Base-by-base conservation (phyloP, 2,888 invertebrate species). In the Aromia moschata region DNA sequence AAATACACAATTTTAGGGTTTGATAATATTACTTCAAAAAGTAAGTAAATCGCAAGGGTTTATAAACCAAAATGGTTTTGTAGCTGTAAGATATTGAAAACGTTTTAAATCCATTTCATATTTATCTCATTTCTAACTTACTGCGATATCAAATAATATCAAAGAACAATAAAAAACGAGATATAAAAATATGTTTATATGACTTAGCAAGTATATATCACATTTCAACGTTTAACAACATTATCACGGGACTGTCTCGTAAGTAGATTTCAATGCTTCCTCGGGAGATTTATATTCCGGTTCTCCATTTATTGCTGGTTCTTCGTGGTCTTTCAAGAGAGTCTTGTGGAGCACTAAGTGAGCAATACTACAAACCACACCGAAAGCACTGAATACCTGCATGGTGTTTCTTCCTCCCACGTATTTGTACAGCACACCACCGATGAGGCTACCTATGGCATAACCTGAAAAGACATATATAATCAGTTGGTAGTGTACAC, bases 371-470 rank as follows among this genome's bases (percentile, higher is more conserved):
- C 84, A 81, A 0, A 80, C 15, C 3, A 81, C 61, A 1, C 83
- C 84, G 2, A 83, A 58, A 0, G 56, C 62, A 37, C 83, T 79
- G 56, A 83, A 87, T 60, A 85, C 80, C 65, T 82, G 81, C 59
- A 88, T 82, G 1, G 88, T 83, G 33, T 80, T 79, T 40, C 79
- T 79, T 0, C 91, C 92, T 0, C 91, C 91, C 10, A 85, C 73
- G 58, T 82, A 79, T 53, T 85, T 84, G 75, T 90, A 91, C 40
- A 91, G 75, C 59, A 87, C 79, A 0, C 93, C 93, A 1, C 92
- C 92, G 2, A 89, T 73, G 0, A 93, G 76, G 30, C 91, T 91
- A 0, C 93, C 93, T 44, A 93, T 77, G 0, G 92, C 88, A 74
- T 89, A 92, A 10, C 92, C 92, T 89, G 73, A 49, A 77, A 72